These are phyloP conservation scores for Acrocephalus kingi DNA, from an alignment of 2,113 vertebrate species.

Conservation along the genomic window DNA sequence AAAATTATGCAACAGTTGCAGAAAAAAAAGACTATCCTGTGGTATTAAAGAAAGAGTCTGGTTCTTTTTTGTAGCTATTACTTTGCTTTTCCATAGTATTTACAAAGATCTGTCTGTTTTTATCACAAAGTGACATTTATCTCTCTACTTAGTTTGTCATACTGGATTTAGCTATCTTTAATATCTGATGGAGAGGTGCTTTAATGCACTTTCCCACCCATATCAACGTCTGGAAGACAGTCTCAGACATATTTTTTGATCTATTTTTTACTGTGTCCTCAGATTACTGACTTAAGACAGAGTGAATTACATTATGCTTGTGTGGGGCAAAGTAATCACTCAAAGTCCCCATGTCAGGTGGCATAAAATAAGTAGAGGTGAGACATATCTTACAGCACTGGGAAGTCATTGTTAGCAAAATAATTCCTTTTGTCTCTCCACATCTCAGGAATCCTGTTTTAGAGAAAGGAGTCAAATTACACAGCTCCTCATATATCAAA, in stretches of 20 bases:
- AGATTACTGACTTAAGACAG: not conserved
- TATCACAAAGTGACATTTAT: not conserved
- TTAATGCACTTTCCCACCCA: not conserved
- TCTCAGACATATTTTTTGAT: not conserved
- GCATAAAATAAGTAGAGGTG: slow-evolving; percentile 14
- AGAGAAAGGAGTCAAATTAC: slow-evolving; percentile 8
- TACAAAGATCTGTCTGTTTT: not conserved
- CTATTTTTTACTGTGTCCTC: not conserved
- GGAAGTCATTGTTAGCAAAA: slow-evolving; percentile 4
- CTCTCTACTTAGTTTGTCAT: not conserved
- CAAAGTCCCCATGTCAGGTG: not conserved
- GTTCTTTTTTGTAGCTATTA: not conserved
- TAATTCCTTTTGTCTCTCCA: slow-evolving; percentile 36
- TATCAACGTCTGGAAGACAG: slow-evolving; percentile 10
- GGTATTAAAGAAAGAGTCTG: not conserved
- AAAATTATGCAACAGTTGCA: not conserved
- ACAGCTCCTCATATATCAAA: not conserved
- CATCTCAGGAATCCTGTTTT: slow-evolving; percentile 11
- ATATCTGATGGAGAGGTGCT: not conserved
- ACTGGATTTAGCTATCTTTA: not conserved
- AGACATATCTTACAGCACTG: not conserved
- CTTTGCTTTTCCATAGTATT: not conserved
- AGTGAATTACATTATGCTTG: not conserved
- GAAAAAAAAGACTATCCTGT: not conserved
- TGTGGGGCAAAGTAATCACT: not conserved